Percentiles rank a stretch among this genome's conserved stretches.
These are phyloP conservation scores for Lutjanus erythropterus DNA, from an alignment of 2,113 vertebrate genomes.

Conservation along the genomic window DNA sequence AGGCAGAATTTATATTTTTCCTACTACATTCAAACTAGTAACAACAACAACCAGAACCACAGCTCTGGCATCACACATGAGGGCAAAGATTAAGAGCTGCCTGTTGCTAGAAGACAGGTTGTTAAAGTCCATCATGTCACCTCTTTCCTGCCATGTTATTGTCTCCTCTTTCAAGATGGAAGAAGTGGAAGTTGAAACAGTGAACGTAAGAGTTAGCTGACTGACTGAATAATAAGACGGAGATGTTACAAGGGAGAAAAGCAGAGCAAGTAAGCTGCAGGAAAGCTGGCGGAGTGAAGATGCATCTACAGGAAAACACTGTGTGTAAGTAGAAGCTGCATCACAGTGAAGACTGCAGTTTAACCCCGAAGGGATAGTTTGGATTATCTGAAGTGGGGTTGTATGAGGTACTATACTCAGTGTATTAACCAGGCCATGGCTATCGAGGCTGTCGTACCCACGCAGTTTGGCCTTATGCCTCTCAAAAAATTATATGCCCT, in stretches of 20 bases:
- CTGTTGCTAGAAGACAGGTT: conserved; percentile 44
- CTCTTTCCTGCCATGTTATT: conserved; percentile 19
- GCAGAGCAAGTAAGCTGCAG: conserved; percentile 4
- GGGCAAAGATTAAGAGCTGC: conserved; percentile 42
- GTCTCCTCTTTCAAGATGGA: conserved; percentile 14
- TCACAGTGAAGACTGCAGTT: background rate
- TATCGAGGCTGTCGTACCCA: no score
- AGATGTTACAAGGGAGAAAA: background rate
- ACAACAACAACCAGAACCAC: conserved; percentile 11
- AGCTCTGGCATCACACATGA: conserved; percentile 33
- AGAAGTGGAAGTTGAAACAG: background rate
- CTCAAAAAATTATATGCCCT: no score
- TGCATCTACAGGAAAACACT: background rate
- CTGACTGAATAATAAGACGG: background rate
- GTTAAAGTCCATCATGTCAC: conserved; percentile 13
- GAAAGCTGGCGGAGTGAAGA: background rate
- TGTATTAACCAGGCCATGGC: no score
- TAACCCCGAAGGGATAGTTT: no score
- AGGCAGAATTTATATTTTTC: conserved; percentile 29
- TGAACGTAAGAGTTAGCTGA: background rate
- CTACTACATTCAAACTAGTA: conserved; percentile 32
- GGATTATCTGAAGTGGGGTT: no score
- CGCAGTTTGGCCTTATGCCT: no score
- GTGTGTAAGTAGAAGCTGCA: background rate
- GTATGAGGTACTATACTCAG: no score